Evolutionary conservation across 2,888 invertebrate genomes (phyloP), one percentile per base, ranked within the genome.

Genomic region (Callyntrura guangdongensis): DNA sequence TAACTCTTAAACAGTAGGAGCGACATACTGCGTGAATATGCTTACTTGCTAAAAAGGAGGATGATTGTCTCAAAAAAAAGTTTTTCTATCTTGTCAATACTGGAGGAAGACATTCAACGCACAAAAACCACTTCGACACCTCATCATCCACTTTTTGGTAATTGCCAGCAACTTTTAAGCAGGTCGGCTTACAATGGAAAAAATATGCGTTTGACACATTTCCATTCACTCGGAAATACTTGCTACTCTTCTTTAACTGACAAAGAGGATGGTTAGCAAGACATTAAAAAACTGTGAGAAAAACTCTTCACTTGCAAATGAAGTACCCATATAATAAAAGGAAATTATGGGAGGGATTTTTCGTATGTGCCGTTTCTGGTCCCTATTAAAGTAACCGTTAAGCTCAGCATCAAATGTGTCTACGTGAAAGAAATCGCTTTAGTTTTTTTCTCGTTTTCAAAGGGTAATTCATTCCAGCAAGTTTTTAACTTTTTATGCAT

Each of bases 41-140:
- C 25, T 12, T 67, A 67, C 22, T 25, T 27, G 27, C 69, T 69
- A 27, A 69, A 56, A 12, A n/a, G 56, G 14, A n/a, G 4, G 56
- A 4, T n/a, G 56, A 56, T 56, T 56, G 56, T 17, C n/a, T 67
- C 9, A 22, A 45, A 47, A 45, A 47, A 72, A 22, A 47, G 20
- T 14, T 45, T 72, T 36, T 36, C 36, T 36, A 36, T 36, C 36
- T 36, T 36, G 56, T 25, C 22, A 14, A 72, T n/a, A 25, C 14
- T n/a, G 27, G 20, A 25, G 12, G 25, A 77, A 53, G 14, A 5
- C 74, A 49, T 49, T 20, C n/a, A 1, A 6, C 1, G 72, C 72
- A 72, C 12, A 20, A 74, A 56, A 79, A 79, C 56, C 27, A 56
- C 74, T 86, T 86, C 77, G 64, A 74, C 86, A 86, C 86, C 86